phyloP scores from a whole-genome alignment of 2,888 invertebrate genomes.

The Tinea semifulvella region DNA sequence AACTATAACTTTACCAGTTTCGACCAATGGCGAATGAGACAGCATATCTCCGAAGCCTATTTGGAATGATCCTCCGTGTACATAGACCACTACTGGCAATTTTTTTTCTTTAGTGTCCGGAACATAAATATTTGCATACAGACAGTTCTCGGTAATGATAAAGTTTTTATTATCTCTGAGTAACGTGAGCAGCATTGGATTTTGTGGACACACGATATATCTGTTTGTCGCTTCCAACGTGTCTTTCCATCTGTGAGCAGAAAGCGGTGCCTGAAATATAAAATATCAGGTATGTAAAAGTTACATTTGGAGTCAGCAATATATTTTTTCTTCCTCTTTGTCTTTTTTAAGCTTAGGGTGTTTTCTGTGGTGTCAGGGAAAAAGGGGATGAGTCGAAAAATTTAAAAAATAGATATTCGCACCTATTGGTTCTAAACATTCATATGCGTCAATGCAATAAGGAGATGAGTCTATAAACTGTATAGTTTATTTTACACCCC shows the following conservation, averaged over 20 bases:
- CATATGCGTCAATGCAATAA: too few relatives aligned
- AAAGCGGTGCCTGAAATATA: slow-evolving; percentile 16
- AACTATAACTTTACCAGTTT: slow-evolving; percentile 27
- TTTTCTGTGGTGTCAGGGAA: too few relatives aligned
- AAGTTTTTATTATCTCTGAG: slow-evolving; percentile 24
- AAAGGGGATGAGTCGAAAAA: too few relatives aligned
- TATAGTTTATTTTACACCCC: too few relatives aligned
- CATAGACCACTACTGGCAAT: slow-evolving; percentile 41
- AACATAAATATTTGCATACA: slow-evolving; percentile 21
- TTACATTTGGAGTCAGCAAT: too few relatives aligned
- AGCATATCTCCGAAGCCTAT: slow-evolving; percentile 32
- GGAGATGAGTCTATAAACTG: too few relatives aligned
- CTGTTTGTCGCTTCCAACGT: slow-evolving; percentile 13
- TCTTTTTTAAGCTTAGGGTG: too few relatives aligned
- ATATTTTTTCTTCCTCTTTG: too few relatives aligned
- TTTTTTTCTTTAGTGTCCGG: slow-evolving; percentile 27
- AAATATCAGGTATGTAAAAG: too few relatives aligned
- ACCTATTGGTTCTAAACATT: too few relatives aligned
- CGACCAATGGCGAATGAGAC: slow-evolving; percentile 26
- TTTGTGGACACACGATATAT: slow-evolving; percentile 15
- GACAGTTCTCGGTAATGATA: slow-evolving; percentile 10
- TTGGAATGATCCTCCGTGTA: slow-evolving; percentile 51
- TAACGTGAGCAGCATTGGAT: background rate
- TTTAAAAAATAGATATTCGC: too few relatives aligned
- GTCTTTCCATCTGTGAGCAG: slow-evolving; percentile 14